A percentile compares a stretch with the other conserved stretches of the same genome.
Evolutionary conservation across 2,888 invertebrate genomes (phyloP).

Genomic region (Idaea straminata): DNA sequence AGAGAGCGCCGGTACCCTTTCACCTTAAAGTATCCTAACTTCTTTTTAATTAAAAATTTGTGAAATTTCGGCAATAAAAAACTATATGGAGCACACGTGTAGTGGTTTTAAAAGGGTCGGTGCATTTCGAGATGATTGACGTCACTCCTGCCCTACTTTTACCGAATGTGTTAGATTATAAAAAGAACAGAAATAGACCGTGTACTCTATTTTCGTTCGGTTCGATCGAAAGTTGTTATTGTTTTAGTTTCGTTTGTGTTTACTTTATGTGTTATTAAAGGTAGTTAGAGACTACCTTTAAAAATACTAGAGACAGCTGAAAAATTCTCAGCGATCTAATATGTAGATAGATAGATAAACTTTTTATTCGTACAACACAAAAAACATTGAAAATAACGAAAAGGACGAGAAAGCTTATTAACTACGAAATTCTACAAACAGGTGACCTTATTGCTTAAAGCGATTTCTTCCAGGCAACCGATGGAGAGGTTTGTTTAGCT

Average conservation of each 20-base stretch:
- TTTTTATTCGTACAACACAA: no score
- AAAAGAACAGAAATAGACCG: not conserved
- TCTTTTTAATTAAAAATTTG: not conserved
- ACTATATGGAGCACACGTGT: not conserved
- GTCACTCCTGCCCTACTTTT: constrained; percentile 56
- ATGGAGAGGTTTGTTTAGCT: no score
- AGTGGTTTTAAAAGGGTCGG: constrained; percentile 47
- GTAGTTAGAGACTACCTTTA: no score
- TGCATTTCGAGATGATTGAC: constrained; percentile 63
- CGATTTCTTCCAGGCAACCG: no score
- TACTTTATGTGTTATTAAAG: not conserved
- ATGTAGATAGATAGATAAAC: no score
- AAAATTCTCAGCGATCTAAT: no score
- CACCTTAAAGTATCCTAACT: not conserved
- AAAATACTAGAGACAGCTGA: no score
- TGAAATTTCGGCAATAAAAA: not conserved
- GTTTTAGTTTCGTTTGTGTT: not conserved
- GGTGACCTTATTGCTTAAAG: no score
- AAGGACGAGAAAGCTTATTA: no score
- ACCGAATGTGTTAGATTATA: not conserved
- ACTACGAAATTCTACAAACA: no score
- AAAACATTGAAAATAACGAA: no score
- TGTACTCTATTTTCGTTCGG: not conserved
- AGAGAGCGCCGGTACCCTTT: no score
- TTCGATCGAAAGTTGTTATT: not conserved